Conservation (phyloP, 1,140 invertebrate species). For the Acarapis woodi region DNA sequence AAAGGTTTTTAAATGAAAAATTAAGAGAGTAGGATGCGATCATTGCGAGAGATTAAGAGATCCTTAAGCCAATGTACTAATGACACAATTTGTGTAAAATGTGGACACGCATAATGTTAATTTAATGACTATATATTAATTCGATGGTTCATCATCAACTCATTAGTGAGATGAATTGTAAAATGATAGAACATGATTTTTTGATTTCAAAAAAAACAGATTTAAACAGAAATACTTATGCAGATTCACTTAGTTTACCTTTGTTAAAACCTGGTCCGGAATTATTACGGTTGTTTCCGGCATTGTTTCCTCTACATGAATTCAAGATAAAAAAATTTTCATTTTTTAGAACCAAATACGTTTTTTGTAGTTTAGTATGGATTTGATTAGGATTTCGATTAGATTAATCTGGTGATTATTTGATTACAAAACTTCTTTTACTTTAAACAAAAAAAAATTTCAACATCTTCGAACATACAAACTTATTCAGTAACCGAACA, state of each 20-base stretch:
- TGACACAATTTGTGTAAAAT: not conserved
- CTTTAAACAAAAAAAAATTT: no score
- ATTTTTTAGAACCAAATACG: slow-evolving; percentile 5
- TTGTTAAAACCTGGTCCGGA: slow-evolving; percentile 59
- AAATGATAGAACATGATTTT: slow-evolving; percentile 1
- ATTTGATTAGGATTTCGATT: no score
- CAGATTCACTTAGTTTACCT: slow-evolving; percentile 33
- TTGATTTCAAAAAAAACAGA: slow-evolving; percentile 1
- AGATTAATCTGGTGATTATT: no score
- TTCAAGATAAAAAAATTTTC: slow-evolving; percentile 6
- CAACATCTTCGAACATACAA: no score
- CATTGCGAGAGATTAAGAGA: no score
- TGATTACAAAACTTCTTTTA: no score
- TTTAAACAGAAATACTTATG: slow-evolving; percentile 26
- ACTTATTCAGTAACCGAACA: no score
- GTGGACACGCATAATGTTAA: not conserved
- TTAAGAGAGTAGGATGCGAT: no score
- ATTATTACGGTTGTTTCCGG: slow-evolving; percentile 19
- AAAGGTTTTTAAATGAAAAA: no score
- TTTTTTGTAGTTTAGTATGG: no score
- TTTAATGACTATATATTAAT: not conserved
- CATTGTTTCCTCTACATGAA: slow-evolving; percentile 8
- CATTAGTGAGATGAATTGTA: no score
- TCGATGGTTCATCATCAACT: not conserved
- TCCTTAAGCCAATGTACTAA: no score